Conservation (phyloP, 2,888 invertebrate species). For the Lagria hirta region DNA sequence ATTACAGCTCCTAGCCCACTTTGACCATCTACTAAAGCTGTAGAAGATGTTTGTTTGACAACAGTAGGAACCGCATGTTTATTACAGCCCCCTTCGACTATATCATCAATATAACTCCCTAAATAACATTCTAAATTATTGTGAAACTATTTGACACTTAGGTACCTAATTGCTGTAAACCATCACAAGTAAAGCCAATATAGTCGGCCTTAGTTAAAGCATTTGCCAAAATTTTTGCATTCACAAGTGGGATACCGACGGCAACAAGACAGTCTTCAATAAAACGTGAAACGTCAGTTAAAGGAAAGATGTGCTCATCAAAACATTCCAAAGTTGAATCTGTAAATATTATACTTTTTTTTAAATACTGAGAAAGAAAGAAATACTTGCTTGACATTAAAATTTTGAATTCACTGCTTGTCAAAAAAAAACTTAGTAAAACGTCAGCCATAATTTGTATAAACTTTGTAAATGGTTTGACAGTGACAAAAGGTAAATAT, state of each 20-base stretch:
- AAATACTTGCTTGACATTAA: too few species aligned
- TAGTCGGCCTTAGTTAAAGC: slow-evolving; percentile 59
- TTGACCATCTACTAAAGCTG: slow-evolving; percentile 64
- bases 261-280: slow-evolving; percentile 62
- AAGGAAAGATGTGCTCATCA: too few species aligned
- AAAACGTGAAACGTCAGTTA: slow-evolving; percentile 59
- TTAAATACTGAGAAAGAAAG: neutral
- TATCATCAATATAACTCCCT: slow-evolving; percentile 67
- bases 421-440: too few species aligned
- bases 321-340: too few species aligned
- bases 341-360: too few species aligned
- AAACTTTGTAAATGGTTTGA: too few species aligned
- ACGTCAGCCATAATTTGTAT: too few species aligned
- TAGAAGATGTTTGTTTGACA: slow-evolving; percentile 58
- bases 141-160: neutral
- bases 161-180: slow-evolving; percentile 8
- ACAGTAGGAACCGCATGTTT: slow-evolving; percentile 58
- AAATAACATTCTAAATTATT: slow-evolving; percentile 20
- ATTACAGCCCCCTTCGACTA: slow-evolving; percentile 57
- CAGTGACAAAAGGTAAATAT: too few species aligned
- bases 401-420: too few species aligned
- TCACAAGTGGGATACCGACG: slow-evolving; percentile 61
- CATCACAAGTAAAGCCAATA: slow-evolving; percentile 56
- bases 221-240: slow-evolving; percentile 58
- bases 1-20: slow-evolving; percentile 69